These are phyloP conservation scores for Pandemis heparana DNA, from an alignment of 2,888 invertebrate species.

Conservation along the genomic window DNA sequence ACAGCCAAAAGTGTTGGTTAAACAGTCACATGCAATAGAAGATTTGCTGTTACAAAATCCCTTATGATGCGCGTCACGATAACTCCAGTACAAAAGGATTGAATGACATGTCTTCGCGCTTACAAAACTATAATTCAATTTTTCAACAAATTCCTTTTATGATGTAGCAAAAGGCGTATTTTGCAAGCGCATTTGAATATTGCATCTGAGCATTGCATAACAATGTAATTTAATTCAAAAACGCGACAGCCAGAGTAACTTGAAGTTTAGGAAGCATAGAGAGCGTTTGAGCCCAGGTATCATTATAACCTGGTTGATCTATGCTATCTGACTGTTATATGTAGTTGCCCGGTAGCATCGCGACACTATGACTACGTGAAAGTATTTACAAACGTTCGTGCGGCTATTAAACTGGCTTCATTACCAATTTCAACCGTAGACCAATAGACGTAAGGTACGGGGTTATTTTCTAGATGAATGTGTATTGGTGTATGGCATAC, in stretches of 20 bases:
- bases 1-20: background rate
- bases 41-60: conserved; percentile 10
- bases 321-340: conserved; percentile 60
- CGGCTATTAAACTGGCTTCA: conserved; percentile 27
- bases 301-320: conserved; percentile 54
- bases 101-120: conserved; percentile 16
- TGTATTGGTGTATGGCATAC: conserved; percentile 33
- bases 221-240: conserved; percentile 55
- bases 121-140: conserved; percentile 22
- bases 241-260: conserved; percentile 53
- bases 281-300: background rate
- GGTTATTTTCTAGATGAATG: conserved; percentile 8
- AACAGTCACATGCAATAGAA: conserved; percentile 7
- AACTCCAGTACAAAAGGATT: conserved; percentile 14
- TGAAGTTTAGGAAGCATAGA: conserved; percentile 46
- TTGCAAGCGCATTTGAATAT: conserved; percentile 38
- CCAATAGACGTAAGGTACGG: conserved; percentile 26
- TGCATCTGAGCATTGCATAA: conserved; percentile 40
- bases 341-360: conserved; percentile 62
- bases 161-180: conserved; percentile 17
- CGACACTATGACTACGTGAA: conserved; percentile 64
- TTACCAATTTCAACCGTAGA: conserved; percentile 41
- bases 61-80: conserved; percentile 10
- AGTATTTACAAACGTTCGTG: conserved; percentile 45
- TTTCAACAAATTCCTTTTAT: conserved; percentile 33